Percentiles rank a stretch among this genome's conserved stretches.
Evolutionary conservation across 2,113 vertebrate genomes (phyloP).

Genomic region (Labeo rohita): DNA sequence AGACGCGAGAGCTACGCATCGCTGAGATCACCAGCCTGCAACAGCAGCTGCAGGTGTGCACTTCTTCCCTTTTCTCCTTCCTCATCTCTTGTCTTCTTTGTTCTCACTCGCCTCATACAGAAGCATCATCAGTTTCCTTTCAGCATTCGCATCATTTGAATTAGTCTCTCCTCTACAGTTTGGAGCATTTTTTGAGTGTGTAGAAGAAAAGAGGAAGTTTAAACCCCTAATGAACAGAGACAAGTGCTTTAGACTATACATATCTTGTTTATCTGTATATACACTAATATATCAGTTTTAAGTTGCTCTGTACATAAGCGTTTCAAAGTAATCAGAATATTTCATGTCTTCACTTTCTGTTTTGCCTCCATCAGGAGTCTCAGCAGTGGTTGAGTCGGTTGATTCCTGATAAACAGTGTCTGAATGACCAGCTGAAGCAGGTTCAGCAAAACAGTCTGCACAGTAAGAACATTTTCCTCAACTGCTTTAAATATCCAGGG

Average conservation of each 20-base stretch:
- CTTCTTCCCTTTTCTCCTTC: constrained; percentile 14
- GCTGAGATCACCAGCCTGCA: constrained; percentile 96
- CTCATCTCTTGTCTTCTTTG: background rate
- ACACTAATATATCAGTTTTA: background rate
- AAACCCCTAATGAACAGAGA: background rate
- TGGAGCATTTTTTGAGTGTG: background rate
- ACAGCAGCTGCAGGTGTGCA: constrained; percentile 90
- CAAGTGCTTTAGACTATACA: background rate
- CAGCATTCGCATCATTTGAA: background rate
- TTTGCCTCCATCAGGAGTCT: constrained; percentile 81
- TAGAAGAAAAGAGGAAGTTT: background rate
- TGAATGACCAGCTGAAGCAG: constrained; percentile 96
- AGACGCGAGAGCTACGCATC: constrained; percentile 90
- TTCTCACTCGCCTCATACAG: background rate
- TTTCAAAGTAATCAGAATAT: background rate
- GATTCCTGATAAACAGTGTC: constrained; percentile 95
- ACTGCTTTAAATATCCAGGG: background rate
- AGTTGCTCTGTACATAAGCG: background rate
- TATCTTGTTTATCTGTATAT: background rate
- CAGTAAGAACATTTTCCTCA: constrained; percentile 77
- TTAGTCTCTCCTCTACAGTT: background rate
- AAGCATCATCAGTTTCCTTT: background rate
- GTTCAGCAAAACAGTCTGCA: constrained; percentile 96
- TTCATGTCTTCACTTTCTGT: background rate
- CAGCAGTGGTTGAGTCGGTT: constrained; percentile 95